Conservation (phyloP, 2,113 vertebrate genomes). For the Rallus limicola region DNA sequence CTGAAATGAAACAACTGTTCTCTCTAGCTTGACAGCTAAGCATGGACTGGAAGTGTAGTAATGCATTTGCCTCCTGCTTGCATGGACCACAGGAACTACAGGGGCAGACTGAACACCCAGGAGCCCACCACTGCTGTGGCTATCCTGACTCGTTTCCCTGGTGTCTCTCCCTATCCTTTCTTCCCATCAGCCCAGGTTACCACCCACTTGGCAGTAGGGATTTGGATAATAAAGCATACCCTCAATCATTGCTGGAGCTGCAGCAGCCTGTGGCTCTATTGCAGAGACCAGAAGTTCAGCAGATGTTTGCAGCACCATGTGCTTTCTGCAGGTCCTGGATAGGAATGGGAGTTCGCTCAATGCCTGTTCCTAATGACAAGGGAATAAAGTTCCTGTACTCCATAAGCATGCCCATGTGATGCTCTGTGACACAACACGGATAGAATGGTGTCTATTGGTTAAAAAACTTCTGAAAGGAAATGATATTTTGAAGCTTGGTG, state of each 20-base stretch:
- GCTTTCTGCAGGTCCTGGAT: background rate
- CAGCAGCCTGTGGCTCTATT: background rate
- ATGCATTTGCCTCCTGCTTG: background rate
- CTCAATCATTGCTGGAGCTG: background rate
- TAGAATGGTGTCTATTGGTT: background rate
- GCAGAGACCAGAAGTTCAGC: background rate
- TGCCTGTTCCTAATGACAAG: background rate
- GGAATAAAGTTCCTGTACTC: background rate
- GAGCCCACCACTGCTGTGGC: fast-evolving
- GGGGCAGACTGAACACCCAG: background rate
- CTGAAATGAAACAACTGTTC: background rate
- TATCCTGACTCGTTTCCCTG: background rate
- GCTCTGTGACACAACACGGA: background rate
- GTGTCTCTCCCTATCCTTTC: background rate
- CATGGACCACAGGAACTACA: background rate
- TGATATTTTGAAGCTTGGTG: background rate
- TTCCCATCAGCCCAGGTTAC: background rate
- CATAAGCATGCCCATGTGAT: background rate
- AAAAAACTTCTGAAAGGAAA: background rate
- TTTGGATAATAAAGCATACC: background rate
- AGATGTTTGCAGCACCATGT: background rate
- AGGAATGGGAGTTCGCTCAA: background rate
- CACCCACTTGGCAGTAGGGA: background rate
- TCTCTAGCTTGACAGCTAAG: background rate
- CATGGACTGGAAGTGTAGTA: background rate